Evolutionary conservation across 2,113 vertebrate genomes (phyloP).

Genomic region (Mesoclemmys tuberculata): DNA sequence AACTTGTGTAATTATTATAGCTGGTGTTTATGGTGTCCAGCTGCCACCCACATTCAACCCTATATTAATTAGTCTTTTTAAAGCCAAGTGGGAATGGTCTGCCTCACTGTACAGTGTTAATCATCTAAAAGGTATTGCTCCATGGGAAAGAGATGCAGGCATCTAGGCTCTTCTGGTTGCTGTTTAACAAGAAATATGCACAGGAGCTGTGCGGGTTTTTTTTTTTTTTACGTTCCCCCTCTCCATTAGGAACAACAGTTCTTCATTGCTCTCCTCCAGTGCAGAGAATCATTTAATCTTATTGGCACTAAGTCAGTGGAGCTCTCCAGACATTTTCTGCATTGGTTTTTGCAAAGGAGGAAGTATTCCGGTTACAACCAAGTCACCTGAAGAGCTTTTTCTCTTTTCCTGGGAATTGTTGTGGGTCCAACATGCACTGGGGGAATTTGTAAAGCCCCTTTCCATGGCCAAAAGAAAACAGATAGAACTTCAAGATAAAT

Average conservation of each 20-base stretch:
- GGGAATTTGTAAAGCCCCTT: not conserved
- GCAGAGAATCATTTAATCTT: not conserved
- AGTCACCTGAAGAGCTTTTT: not conserved
- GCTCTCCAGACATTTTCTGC: not conserved
- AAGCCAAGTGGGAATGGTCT: not conserved
- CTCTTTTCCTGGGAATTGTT: not conserved
- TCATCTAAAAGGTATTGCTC: not conserved
- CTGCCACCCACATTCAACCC: not conserved
- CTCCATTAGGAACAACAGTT: not conserved
- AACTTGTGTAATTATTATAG: not conserved
- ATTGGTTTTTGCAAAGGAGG: not conserved
- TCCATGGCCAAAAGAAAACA: not conserved
- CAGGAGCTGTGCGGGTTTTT: no score
- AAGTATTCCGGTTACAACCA: not conserved
- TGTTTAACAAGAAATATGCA: not conserved
- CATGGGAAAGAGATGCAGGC: not conserved
- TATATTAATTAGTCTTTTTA: not conserved
- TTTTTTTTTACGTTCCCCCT: not conserved
- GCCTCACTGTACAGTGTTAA: not conserved
- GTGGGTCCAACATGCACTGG: not conserved
- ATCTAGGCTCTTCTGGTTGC: not conserved
- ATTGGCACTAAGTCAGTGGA: not conserved
- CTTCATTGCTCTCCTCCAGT: not conserved
- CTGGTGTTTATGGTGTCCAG: not conserved
- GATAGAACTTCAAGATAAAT: not conserved